Evolutionary conservation across 2,888 invertebrate species (phyloP).

Genomic region (Drosophila merina): DNA sequence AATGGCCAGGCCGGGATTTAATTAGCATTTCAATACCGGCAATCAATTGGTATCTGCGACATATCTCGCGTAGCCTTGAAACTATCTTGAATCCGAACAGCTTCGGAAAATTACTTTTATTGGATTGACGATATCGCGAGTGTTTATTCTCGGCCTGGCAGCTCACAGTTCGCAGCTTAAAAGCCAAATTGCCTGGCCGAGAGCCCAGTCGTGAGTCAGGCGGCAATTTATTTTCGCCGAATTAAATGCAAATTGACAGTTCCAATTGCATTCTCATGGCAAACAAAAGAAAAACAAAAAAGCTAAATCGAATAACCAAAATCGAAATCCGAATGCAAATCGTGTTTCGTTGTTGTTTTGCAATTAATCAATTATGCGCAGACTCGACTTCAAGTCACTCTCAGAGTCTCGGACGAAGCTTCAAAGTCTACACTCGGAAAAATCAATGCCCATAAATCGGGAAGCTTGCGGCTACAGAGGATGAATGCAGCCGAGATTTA

Average conservation of each 20-base stretch:
- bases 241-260: conserved; percentile 79
- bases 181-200: conserved; percentile 42
- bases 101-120: conserved; percentile 22
- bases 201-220: conserved; percentile 71
- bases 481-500: not conserved
- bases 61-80: conserved; percentile 15
- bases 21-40: conserved; percentile 56
- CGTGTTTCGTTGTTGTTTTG: conserved; percentile 75
- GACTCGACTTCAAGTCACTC: conserved; percentile 43
- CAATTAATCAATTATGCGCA: conserved; percentile 77
- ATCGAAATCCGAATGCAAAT: conserved; percentile 74
- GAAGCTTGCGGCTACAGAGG: not conserved
- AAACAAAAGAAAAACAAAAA: conserved; percentile 1
- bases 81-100: conserved; percentile 4
- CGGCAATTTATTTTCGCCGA: conserved; percentile 76
- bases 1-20: conserved; percentile 50
- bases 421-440: conserved; percentile 23
- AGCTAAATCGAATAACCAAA: conserved; percentile 44
- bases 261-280: conserved; percentile 72
- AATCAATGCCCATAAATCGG: not conserved
- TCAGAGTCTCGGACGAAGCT: conserved; percentile 27
- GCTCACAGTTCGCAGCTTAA: conserved; percentile 10
- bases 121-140: conserved; percentile 23
- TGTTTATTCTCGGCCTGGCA: conserved; percentile 29
- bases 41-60: conserved; percentile 20